These are phyloP conservation scores for Catharus bicknelli DNA, from an alignment of 2,113 vertebrate species.

Conservation along the genomic window DNA sequence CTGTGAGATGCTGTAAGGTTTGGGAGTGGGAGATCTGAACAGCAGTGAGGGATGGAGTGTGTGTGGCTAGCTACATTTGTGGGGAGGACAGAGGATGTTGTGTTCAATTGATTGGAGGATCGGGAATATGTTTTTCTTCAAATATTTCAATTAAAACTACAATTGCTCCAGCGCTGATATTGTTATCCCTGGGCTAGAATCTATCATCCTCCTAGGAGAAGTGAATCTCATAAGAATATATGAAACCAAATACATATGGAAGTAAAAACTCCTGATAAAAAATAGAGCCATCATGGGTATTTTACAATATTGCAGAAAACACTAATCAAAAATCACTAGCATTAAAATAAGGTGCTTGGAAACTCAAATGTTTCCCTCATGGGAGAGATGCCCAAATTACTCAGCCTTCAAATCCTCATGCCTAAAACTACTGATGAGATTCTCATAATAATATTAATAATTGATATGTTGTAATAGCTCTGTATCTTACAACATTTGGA, in stretches of 20 bases:
- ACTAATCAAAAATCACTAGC: not conserved
- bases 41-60: accelerated
- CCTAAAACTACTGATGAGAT: not conserved
- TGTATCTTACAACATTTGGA: not conserved
- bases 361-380: not conserved
- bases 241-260: not conserved
- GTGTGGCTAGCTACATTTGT: not conserved
- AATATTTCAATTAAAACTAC: not conserved
- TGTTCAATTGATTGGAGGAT: accelerated
- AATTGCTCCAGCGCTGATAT: not conserved
- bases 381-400: not conserved
- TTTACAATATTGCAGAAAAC: not conserved
- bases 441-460: conserved; percentile 16
- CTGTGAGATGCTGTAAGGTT: not conserved
- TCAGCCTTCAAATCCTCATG: not conserved
- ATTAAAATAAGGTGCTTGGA: not conserved
- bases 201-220: not conserved
- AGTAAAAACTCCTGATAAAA: not conserved
- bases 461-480: not conserved
- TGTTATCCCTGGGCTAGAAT: not conserved
- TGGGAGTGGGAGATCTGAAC: not conserved
- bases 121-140: not conserved
- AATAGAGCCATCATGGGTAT: not conserved
- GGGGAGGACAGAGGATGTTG: not conserved
- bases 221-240: not conserved